These are phyloP conservation scores for Alces alces DNA, from an alignment of 2,113 vertebrate species.

Conservation along the genomic window DNA sequence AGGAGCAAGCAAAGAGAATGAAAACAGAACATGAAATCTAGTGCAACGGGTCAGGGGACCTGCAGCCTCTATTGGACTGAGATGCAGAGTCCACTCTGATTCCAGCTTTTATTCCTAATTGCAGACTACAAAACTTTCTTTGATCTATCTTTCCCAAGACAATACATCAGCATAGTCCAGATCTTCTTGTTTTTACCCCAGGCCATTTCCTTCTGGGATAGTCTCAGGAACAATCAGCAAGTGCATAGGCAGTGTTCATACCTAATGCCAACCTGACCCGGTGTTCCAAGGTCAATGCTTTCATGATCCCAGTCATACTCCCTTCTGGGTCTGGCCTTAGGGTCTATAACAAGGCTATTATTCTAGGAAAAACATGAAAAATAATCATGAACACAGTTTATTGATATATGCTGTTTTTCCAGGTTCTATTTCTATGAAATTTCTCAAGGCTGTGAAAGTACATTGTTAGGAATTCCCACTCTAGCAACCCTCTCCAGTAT, in stretches of 20 bases:
- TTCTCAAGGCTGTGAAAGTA: background rate
- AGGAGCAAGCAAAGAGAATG: background rate
- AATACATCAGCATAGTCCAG: background rate
- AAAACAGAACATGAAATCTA: background rate
- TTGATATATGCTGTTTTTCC: background rate
- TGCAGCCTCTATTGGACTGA: background rate
- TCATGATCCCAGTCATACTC: background rate
- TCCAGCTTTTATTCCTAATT: background rate
- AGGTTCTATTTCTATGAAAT: background rate
- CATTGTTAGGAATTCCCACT: background rate
- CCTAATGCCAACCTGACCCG: background rate
- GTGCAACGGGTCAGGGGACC: background rate
- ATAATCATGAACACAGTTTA: background rate
- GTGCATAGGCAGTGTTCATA: background rate
- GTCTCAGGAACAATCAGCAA: background rate
- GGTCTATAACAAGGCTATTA: background rate
- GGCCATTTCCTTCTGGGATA: background rate
- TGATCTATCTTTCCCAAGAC: background rate
- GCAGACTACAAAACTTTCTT: background rate
- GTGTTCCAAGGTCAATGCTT: background rate
- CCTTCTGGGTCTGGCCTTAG: background rate
- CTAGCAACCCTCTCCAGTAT: background rate
- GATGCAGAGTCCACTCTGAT: background rate
- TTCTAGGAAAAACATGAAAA: background rate
- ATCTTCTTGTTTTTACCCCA: background rate